A percentile compares a stretch with the other conserved stretches of the same genome.
Conservation (phyloP, 37 sponge, comb jelly and placozoan genomes). For the Crambe crambe region DNA sequence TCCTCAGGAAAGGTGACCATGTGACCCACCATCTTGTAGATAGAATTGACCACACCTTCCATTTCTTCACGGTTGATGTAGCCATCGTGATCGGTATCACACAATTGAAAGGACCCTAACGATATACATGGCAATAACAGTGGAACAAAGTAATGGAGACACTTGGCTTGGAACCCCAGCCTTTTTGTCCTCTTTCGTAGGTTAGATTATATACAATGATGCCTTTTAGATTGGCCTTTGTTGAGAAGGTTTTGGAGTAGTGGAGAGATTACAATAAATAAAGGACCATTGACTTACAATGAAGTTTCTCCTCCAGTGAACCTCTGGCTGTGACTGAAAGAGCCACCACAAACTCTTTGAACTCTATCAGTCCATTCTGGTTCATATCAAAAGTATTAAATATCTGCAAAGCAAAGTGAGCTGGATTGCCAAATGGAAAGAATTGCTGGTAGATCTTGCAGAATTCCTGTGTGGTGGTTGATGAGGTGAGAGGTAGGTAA, state of each 20-base stretch:
- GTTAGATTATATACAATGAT: too few species aligned
- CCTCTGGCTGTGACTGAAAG: slow-evolving; percentile 76
- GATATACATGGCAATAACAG: not conserved
- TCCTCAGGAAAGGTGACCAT: slow-evolving; percentile 19
- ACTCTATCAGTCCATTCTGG: slow-evolving; percentile 65
- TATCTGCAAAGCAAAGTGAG: slow-evolving; percentile 48
- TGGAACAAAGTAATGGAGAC: not conserved
- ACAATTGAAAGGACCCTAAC: slow-evolving; percentile 58
- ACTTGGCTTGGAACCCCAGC: too few species aligned
- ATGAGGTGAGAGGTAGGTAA: too few species aligned
- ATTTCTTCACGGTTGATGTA: slow-evolving; percentile 48
- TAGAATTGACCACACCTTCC: slow-evolving; percentile 41
- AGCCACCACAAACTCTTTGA: slow-evolving; percentile 69
- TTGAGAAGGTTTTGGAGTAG: too few species aligned
- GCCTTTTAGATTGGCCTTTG: too few species aligned
- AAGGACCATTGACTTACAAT: slow-evolving; percentile 54
- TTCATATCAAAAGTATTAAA: slow-evolving; percentile 57
- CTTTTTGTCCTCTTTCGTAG: too few species aligned
- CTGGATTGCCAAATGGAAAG: slow-evolving; percentile 77
- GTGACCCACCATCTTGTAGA: slow-evolving; percentile 67
- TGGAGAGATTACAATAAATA: not conserved
- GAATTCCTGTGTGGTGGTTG: slow-evolving; percentile 47
- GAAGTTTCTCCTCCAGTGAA: slow-evolving; percentile 76
- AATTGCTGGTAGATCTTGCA: slow-evolving; percentile 74
- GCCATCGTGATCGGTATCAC: slow-evolving; percentile 51